Evolutionary conservation across 2,113 vertebrate genomes (phyloP).

Genomic region (Scatophagus argus): DNA sequence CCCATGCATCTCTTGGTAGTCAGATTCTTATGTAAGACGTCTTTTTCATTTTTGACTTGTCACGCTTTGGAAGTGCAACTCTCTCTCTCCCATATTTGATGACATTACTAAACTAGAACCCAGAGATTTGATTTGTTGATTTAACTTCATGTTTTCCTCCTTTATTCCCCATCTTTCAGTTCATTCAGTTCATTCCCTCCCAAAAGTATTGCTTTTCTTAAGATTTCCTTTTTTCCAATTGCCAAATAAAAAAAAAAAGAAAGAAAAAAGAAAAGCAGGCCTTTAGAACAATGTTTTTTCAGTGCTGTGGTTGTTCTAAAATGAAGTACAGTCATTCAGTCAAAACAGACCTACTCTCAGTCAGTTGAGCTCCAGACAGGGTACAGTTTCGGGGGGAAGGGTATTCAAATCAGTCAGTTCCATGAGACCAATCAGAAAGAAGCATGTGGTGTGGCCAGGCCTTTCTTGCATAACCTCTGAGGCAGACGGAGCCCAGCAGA

Average conservation of each 20-base stretch:
- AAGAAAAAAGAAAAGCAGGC: neutral
- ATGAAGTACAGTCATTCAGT: slow-evolving; percentile 31
- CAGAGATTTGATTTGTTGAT: slow-evolving; percentile 53
- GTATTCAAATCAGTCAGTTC: slow-evolving; percentile 59
- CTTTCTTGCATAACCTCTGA: slow-evolving; percentile 72
- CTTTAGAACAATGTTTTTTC: neutral
- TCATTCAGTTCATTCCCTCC: slow-evolving; percentile 26
- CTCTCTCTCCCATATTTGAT: slow-evolving; percentile 46
- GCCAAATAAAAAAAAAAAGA: slow-evolving; percentile 7
- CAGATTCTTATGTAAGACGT: slow-evolving; percentile 57
- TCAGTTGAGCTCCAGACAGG: slow-evolving; percentile 27
- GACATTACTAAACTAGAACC: slow-evolving; percentile 48
- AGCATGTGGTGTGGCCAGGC: slow-evolving; percentile 26
- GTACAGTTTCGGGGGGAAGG: slow-evolving; percentile 34
- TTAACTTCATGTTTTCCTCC: slow-evolving; percentile 34
- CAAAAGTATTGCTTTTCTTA: neutral
- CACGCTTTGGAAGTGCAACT: slow-evolving; percentile 19
- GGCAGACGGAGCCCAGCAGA: slow-evolving; percentile 61
- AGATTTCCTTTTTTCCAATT: neutral
- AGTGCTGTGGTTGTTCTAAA: neutral
- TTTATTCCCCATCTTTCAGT: slow-evolving; percentile 24
- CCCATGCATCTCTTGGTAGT: slow-evolving; percentile 43
- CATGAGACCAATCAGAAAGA: slow-evolving; percentile 58
- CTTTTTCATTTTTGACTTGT: slow-evolving; percentile 50
- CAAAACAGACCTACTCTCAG: slow-evolving; percentile 18